Conservation (phyloP, 2,888 invertebrate genomes). For the Lasioglossum pauxillum region DNA sequence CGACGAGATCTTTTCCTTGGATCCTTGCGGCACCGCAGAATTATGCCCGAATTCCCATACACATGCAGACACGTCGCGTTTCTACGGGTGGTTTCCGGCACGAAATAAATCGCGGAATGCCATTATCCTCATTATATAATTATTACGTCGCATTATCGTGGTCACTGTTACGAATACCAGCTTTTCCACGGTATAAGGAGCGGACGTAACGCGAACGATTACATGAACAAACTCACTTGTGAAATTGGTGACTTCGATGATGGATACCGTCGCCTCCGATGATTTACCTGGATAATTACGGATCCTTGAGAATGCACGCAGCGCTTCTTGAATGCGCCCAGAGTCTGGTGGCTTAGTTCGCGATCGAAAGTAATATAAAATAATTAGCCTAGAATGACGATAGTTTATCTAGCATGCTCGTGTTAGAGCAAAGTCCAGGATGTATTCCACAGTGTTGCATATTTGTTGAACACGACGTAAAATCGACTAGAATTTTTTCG, state of each 20-base stretch:
- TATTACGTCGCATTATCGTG: conserved; percentile 26
- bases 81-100: conserved; percentile 18
- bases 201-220: conserved; percentile 1
- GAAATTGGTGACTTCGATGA: not conserved
- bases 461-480: not conserved
- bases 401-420: not conserved
- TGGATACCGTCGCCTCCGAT: not conserved
- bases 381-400: not conserved
- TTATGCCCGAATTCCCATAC: not conserved
- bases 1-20: not conserved
- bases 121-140: conserved; percentile 22
- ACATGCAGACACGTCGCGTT: not conserved
- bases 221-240: not conserved
- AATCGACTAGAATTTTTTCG: not conserved
- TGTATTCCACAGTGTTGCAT: not conserved
- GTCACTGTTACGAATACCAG: conserved; percentile 6
- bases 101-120: conserved; percentile 19
- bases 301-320: not conserved
- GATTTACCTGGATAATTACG: not conserved
- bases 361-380: not conserved
- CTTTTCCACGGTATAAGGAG: not conserved
- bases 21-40: not conserved
- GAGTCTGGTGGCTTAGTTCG: not conserved
- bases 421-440: not conserved
- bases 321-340: not conserved